Evolutionary conservation across 2,113 vertebrate genomes (phyloP), one percentile per base, ranked within the genome.

Genomic region (Phalacrocorax aristotelis): DNA sequence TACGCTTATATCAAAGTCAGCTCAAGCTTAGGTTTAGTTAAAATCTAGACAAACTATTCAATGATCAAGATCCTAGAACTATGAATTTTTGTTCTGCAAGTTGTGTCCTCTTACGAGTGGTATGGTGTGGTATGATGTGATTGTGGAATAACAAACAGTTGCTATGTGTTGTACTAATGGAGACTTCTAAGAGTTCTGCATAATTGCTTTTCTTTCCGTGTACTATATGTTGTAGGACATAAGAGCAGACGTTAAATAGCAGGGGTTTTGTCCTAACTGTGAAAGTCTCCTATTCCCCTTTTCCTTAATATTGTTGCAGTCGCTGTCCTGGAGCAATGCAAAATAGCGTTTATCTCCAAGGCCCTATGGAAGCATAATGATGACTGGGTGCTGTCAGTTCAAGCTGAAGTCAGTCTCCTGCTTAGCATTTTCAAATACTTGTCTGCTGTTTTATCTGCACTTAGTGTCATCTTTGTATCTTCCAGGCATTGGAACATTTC

Each of bases 51-150:
- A 70, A 92, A 21, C 25, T 15, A 19, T 38, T 78, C 4, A 14
- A 2, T 66, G 21, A 17, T 52, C 0, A 2, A 25, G 26, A 29
- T 51, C 20, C 20, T 81, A 32, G 36, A 76, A 46, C 10, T 30
- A 13, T 1, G 4, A 30, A 9, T 34, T 76, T 89, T 65, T 76
- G 34, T 89, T 82, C 15, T 52, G 13, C 13, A 13, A 14, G 27
- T 76, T 75, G n/a, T 76, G 12, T 84, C 7, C 55, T 88, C 48
- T 64, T 82, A 10, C 11, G 9, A 9, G 54, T 38, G 38, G 38
- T 38, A 38, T 38, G 42, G 42, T 13, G 42, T 11, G 20, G 13
- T 46, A 4, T 2, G 7, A 23, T 36, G 2, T 0, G 0, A n/a
- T 84, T 22, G 68, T 5, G 5, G 21, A 11, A 30, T 76, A 76